Evolutionary conservation across 2,888 invertebrate genomes (phyloP), one percentile per base, ranked within the genome.

Genomic region (Scotopteryx bipunctaria): DNA sequence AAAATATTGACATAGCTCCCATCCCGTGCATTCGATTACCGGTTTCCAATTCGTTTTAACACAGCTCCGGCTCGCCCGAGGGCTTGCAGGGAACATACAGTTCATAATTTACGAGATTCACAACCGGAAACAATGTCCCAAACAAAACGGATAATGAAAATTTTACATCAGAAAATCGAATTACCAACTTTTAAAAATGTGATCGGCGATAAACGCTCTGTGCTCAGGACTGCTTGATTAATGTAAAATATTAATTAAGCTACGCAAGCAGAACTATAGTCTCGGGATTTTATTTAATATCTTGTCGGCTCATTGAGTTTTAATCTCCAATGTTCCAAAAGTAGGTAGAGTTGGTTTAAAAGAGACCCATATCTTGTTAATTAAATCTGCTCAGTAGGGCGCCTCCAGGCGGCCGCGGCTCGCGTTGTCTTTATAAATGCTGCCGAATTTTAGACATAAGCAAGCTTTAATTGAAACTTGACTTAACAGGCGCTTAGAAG

Each of bases 351-450:
- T 80, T 80, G 81, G 82, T 86, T 83, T 86, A 79, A 86, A 87
- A 86, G 85, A 85, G 83, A 80, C 79, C 78, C 86, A 84, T 90
- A 89, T 90, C 89, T 88, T 81, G 86, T 89, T 90, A 90, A 90
- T 90, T 89, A 90, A 90, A 90, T 90, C 89, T 83, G 69, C 81
- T 76, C 87, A 75, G 86, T 78, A 69, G 87, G 88, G 83, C 69
- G 85, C 82, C 82, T 80, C 71, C 67, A 71, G 78, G 79, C 71
- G 74, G 67, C 45, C 53, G 76, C 32, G 14, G 73, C 71, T 73
- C 62, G 72, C 71, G 67, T 78, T 82, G 78, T 64, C 71, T 73
- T 71, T 78, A 76, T 79, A 78, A 80, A 79, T 72, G 69, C 82
- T 83, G 76, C 83, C 84, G 76, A 86, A 87, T 84, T 84, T 86